phyloP scores from a whole-genome alignment of 2,113 vertebrate species.

The Pachyramphus minor region DNA sequence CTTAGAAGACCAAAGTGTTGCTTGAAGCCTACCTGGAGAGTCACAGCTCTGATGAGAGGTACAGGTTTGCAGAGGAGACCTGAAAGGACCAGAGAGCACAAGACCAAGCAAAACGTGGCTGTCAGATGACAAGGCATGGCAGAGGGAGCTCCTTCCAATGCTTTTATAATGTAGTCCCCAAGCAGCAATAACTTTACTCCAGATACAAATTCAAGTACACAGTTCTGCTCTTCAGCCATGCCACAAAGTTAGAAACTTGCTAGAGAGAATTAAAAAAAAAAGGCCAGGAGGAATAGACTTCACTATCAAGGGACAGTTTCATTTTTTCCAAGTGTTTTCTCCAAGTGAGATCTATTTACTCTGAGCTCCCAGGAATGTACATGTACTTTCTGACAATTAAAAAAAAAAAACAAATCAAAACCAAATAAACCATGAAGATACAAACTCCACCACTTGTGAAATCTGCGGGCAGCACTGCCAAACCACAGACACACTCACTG shows the following conservation, averaged over 20 bases:
- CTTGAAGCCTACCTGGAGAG: neutral
- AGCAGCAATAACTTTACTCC: neutral
- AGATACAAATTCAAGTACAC: neutral
- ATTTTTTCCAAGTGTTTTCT: neutral
- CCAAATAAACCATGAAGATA: neutral
- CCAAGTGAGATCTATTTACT: neutral
- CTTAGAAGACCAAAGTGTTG: neutral
- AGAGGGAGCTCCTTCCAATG: neutral
- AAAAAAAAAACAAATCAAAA: neutral
- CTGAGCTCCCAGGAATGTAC: neutral
- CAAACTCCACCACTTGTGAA: neutral
- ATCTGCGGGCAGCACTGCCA: neutral
- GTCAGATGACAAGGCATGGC: neutral
- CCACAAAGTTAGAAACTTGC: neutral
- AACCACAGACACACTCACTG: neutral
- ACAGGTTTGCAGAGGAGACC: rapidly evolving
- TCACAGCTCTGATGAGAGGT: neutral
- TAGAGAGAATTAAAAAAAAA: neutral
- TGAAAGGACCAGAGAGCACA: neutral
- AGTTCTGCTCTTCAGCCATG: neutral
- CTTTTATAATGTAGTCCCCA: neutral
- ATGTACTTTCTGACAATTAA: neutral
- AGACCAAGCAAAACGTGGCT: rapidly evolving
- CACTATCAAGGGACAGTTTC: neutral
- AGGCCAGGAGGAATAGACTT: neutral